Percentiles rank a stretch among this genome's conserved stretches.
These are phyloP conservation scores for Cryptocheilus praepositus DNA, from an alignment of 2,888 invertebrate species.

Conservation along the genomic window DNA sequence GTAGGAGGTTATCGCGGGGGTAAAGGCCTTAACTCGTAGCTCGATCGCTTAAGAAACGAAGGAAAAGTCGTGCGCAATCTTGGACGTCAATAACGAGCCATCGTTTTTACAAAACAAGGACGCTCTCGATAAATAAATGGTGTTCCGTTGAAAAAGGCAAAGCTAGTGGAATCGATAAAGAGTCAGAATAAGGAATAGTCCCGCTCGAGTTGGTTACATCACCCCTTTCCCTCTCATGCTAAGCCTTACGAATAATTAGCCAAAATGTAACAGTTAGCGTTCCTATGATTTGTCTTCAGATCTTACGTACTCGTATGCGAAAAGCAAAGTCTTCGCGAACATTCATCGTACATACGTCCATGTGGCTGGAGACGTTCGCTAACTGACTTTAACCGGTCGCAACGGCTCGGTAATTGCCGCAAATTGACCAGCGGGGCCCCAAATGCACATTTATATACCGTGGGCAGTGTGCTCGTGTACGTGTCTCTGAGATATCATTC, in stretches of 20 bases:
- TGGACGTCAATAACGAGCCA: neutral
- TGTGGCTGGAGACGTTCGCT: conserved; percentile 32
- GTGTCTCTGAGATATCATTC: neutral
- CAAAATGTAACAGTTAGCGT: too few relatives aligned
- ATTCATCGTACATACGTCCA: conserved; percentile 21
- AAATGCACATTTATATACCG: conserved; percentile 31
- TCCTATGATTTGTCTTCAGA: too few relatives aligned
- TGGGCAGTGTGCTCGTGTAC: conserved; percentile 9
- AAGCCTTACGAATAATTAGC: too few relatives aligned
- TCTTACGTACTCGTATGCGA: too few relatives aligned
- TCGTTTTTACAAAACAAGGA: neutral
- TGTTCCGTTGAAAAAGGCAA: too few relatives aligned
- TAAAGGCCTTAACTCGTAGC: conserved; percentile 23
- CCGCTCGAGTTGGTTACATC: too few relatives aligned
- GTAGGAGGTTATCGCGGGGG: conserved; percentile 36
- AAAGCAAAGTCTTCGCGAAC: neutral
- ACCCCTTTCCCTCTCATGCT: too few relatives aligned
- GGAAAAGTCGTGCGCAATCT: conserved; percentile 7
- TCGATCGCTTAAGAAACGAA: neutral
- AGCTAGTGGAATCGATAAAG: too few relatives aligned
- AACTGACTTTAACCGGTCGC: conserved; percentile 61
- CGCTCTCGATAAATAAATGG: too few relatives aligned
- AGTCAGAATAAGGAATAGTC: too few relatives aligned
- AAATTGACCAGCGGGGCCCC: conserved; percentile 61
- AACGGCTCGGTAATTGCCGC: conserved; percentile 61